Conservation (phyloP, 2,113 vertebrate species). For the Pandion haliaetus region DNA sequence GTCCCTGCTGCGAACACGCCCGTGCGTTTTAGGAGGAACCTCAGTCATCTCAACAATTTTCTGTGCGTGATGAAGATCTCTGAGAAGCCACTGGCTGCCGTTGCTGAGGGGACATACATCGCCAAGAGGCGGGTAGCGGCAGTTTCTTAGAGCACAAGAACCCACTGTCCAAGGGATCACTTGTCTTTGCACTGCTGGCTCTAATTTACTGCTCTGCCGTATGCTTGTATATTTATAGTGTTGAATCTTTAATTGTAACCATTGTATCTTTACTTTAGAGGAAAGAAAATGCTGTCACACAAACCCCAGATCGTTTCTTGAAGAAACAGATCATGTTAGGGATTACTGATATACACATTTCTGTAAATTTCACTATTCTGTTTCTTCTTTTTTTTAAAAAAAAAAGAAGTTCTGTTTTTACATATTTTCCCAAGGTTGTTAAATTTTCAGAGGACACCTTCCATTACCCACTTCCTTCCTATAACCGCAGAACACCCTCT, state of each 20-base stretch:
- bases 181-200: not conserved
- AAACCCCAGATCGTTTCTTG: not conserved
- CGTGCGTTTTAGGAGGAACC: not conserved
- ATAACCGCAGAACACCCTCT: not conserved
- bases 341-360: not conserved
- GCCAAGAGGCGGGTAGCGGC: not conserved
- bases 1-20: not conserved
- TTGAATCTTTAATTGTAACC: not conserved
- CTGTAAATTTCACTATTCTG: not conserved
- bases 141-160: not conserved
- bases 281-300: not conserved
- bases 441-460: not conserved
- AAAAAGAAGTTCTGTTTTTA: not conserved
- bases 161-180: not conserved
- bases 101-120: not conserved
- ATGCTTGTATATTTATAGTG: conserved; percentile 7
- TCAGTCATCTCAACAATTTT: not conserved
- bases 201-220: not conserved
- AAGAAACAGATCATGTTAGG: not conserved
- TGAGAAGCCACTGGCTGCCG: not conserved
- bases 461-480: not conserved
- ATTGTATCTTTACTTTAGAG: not conserved
- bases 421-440: not conserved
- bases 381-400: not conserved
- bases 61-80: not conserved